Base-by-base conservation (phyloP, 2,797 vertebrate genomes). In the Enteromius paludinosus region DNA sequence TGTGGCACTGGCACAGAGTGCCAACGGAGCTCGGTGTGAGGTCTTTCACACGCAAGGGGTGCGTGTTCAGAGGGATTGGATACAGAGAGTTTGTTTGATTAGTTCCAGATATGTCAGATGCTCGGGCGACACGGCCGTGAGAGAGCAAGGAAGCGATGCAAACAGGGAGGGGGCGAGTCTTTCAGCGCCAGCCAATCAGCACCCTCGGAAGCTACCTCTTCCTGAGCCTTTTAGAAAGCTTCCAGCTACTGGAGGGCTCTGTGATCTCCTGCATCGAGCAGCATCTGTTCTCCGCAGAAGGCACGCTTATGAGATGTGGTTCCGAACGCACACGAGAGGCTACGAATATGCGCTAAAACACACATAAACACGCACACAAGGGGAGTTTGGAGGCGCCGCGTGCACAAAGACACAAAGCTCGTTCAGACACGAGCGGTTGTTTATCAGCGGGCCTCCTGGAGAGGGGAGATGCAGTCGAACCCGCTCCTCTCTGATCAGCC, bases 41-140 rank as follows among this genome's bases (percentile, higher is more conserved):
- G 71, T 83, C 78, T 62, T 62, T 30, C 28, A 62, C 61, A 30
- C 28, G 28, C 6, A 2, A 62, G 25, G 25, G 25, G 59, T 82
- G 68, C 56, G 38, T 78, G 73, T 85, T 75, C 35, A 49, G 82
- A 66, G 52, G 79, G 78, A 88, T 66, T 69, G 70, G 73, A 87
- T 81, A 82, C 72, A 83, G 43, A 43, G 82, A 64, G 83, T 75
- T 78, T 77, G 86, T 87, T 81, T 86, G 78, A 87, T 87, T 85
- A 84, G 85, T 89, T 87, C 85, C 85, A 82, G 77, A 84, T 78
- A 73, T 79, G 64, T 73, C 72, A 74, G 81, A 85, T 84, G 79
- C 82, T 83, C 33, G 30, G 66, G 59, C 47, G 71, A 79, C 49
- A 74, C 65, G 45, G 52, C 64, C n/a, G 23, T 25, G 62, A 35